Evolutionary conservation across 2,113 vertebrate genomes (phyloP), one percentile per base, ranked within the genome.

Genomic region (Desmodus rotundus): DNA sequence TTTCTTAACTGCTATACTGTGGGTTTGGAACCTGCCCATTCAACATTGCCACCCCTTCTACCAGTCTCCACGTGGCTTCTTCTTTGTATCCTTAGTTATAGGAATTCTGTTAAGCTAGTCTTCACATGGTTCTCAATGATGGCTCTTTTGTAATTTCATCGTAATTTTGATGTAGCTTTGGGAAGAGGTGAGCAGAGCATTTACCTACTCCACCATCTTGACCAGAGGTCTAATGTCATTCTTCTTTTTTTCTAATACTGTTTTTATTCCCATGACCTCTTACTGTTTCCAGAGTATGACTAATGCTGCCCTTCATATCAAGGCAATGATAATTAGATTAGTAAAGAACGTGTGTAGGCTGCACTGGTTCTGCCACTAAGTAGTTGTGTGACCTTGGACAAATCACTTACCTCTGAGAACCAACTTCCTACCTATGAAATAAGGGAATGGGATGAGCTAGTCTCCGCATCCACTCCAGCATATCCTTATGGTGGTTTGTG

Each of bases 381-480:
- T 20, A 70, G 58, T 63, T 17, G 0, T 54, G 50, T 65, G 63
- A 43, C 50, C 28, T 47, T 65, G 33, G 61, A 41, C 56, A 19
- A 41, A 5, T 45, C 54, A 9, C 45, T 22, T n/a, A n/a, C 1
- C 61, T 90, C 74, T 7, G 22, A 3, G 68, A 72, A 52, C 41
- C 47, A 10, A 1, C 38, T 45, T 47, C 36, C 47, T 16, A 22
- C 26, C 54, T 74, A 9, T 31, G 15, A 33, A 8, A 41, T 31
- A 24, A 38, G 70, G 50, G 24, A 45, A 26, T 2, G 41, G 15
- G 45, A 1, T 12, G 9, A 0, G 56, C 6, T 2, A 2, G 7
- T 63, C 20, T 50, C 24, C 7, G 6, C 0, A 0, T 22, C 36
- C 14, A 3, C 19, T 58, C 38, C 14, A 36, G 26, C 52, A 5